These are phyloP conservation scores for Drosophila kambysellisi DNA, from an alignment of 2,888 invertebrate genomes.

Conservation along the genomic window DNA sequence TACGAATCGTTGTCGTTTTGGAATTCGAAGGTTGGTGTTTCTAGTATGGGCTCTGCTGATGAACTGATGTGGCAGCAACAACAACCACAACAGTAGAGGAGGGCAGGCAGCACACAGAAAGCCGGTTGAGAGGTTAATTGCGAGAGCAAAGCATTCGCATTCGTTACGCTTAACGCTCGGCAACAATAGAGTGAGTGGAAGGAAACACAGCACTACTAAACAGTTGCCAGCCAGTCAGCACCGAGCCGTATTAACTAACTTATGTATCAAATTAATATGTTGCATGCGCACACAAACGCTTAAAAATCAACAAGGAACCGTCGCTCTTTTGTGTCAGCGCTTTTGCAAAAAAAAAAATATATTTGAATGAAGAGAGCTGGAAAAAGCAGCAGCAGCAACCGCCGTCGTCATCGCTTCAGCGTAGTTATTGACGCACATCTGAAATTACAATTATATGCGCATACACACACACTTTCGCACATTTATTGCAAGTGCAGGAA, in stretches of 20 bases:
- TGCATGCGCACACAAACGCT: conserved; percentile 37
- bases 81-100: conserved; percentile 28
- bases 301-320: conserved; percentile 53
- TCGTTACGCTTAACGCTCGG: conserved; percentile 73
- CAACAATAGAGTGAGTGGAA: conserved; percentile 35
- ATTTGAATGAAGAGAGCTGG: conserved; percentile 6
- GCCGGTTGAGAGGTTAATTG: conserved; percentile 79
- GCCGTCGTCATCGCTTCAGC: conserved; percentile 14
- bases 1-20: conserved; percentile 27
- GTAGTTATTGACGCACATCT: conserved; percentile 73
- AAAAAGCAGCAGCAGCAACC: conserved; percentile 23
- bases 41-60: conserved; percentile 35
- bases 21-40: conserved; percentile 16
- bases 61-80: conserved; percentile 39
- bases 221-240: conserved; percentile 36
- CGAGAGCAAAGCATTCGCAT: conserved; percentile 71
- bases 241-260: conserved; percentile 37
- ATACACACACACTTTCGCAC: conserved; percentile 35
- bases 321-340: conserved; percentile 43
- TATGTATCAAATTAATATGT: conserved; percentile 51
- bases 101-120: conserved; percentile 66
- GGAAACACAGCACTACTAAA: conserved; percentile 32
- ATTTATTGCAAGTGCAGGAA: conserved; percentile 65
- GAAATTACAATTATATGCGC: conserved; percentile 69
- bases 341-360: not conserved